Base-by-base conservation (phyloP, 2,797 vertebrate species). In the Gymnothorax reevesii region DNA sequence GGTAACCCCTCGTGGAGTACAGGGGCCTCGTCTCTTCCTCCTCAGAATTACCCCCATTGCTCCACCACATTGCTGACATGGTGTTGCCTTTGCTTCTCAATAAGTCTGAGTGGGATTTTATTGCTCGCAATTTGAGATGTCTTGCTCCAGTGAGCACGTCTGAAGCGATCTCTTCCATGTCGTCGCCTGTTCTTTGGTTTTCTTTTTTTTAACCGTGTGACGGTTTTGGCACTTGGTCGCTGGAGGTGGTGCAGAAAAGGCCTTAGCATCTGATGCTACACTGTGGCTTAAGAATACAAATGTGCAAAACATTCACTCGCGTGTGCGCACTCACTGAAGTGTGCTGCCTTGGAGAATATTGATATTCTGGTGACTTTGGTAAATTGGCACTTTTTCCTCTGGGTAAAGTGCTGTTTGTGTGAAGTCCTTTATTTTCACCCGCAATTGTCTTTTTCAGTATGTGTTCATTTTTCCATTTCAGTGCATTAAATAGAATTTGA, bases 371-470 rank as follows among this genome's bases (percentile, higher is more conserved):
- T 20, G 75, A n/a, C 75, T 79, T 17, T 22, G 12, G 49, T 54
- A 55, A n/a, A 79, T 22, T 20, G 17, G 20, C n/a, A 8, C 42
- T 54, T 79, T 22, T 22, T 5, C 75, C 54, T 77, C 13, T 20
- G 22, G 49, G 25, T 52, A 75, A 75, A 49, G 73, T 54, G 75
- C 42, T 22, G 20, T 79, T 79, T 79, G 75, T 79, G 52, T 79
- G 75, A 55, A 79, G 75, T 79, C 59, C 7, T 66, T 62, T 83
- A 83, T 82, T 83, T 52, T 84, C 42, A 33, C 60, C n/a, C 3
- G 33, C 42, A 69, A 22, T 64, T 66, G 60, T 66, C n/a, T 84
- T 66, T 54, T 64, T 84, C 83, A 22, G 15, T 83, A 49, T 42
- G 25, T 84, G 59, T 54, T 66, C 59, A 69, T 84, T 64, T 12